A percentile compares a stretch with the other conserved stretches of the same genome.
Conservation (phyloP, 2,113 vertebrate genomes). For the Crotophaga sulcirostris region DNA sequence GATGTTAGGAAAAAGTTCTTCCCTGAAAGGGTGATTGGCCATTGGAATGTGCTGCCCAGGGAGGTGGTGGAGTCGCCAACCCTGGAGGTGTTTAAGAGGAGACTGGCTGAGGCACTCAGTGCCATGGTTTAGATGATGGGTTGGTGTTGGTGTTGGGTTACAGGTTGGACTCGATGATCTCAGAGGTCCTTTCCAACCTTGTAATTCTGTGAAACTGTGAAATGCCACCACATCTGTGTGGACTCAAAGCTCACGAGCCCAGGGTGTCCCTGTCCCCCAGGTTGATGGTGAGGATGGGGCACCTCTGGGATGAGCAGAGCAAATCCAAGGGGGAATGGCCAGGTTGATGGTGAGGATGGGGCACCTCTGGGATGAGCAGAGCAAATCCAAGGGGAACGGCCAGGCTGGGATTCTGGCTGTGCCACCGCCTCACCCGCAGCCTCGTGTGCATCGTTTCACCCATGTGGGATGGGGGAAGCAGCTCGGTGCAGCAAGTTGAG, state of each 20-base stretch:
- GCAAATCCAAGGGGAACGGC: neutral
- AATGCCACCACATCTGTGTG: rapidly evolving
- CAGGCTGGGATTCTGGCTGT: neutral
- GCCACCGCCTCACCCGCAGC: neutral
- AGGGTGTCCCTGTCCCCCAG: rapidly evolving
- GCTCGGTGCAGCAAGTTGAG: neutral
- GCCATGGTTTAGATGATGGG: too few species aligned
- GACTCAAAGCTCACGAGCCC: rapidly evolving
- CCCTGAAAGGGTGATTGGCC: too few species aligned
- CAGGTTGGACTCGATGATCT: too few species aligned
- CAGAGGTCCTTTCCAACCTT: too few species aligned
- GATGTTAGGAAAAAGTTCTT: too few species aligned
- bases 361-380: neutral
- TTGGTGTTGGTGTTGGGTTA: too few species aligned
- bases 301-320: neutral
- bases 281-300: neutral
- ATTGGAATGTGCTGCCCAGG: too few species aligned
- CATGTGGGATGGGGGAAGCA: neutral
- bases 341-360: neutral
- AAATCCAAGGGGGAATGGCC: neutral
- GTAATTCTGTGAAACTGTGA: too few species aligned
- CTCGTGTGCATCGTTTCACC: neutral
- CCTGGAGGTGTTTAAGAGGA: too few species aligned
- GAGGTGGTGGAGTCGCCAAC: too few species aligned
- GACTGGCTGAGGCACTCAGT: too few species aligned